Conservation (phyloP, 2,888 invertebrate species). For the Peribatodes rhomboidaria region DNA sequence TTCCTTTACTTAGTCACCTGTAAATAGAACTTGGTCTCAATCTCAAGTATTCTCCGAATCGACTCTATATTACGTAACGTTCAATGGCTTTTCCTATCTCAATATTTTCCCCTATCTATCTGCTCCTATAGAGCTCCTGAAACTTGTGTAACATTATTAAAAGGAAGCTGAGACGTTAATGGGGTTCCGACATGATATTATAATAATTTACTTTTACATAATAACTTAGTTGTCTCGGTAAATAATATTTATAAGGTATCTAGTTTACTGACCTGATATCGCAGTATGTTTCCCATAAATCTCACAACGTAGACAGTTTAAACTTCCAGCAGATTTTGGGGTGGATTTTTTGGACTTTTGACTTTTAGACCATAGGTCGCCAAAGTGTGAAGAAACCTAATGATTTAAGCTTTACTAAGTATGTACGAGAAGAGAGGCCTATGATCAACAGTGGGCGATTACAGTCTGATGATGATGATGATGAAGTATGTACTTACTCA, state of each 20-base stretch:
- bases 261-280: no score
- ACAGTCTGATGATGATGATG: no score
- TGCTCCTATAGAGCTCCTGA: background rate
- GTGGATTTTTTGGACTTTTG: no score
- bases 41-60: background rate
- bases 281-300: no score
- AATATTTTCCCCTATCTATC: conserved; percentile 1
- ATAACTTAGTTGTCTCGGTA: background rate
- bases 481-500: no score
- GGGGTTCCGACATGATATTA: background rate
- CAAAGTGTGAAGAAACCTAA: background rate
- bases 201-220: background rate
- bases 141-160: conserved; percentile 4
- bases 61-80: background rate
- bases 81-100: background rate
- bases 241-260: background rate
- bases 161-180: background rate
- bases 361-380: no score
- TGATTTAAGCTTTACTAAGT: no score
- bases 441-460: no score
- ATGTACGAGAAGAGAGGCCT: no score
- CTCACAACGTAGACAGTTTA: no score
- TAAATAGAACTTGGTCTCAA: background rate
- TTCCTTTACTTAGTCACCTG: background rate
- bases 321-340: no score